Evolutionary conservation across 2,797 vertebrate genomes (phyloP), one percentile per base, ranked within the genome.

Genomic region (Peromyscus attwateri): DNA sequence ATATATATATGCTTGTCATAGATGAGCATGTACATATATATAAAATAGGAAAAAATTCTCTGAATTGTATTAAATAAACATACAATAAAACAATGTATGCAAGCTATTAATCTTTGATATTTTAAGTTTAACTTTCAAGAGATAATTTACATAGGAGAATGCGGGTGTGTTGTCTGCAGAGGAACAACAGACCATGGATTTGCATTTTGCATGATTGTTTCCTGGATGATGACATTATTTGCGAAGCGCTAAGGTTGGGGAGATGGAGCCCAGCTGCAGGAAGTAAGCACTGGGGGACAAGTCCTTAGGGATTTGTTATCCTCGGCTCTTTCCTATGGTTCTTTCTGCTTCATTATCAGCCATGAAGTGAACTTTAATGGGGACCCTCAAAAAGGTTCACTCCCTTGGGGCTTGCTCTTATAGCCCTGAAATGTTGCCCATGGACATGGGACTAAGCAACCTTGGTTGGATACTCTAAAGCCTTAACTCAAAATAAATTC

Each of bases 41-140:
- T 23, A 43, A 31, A 46, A 34, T 13, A 16, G 31, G 31, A 75
- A 94, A 79, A 76, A 43, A 66, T 57, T 76, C 68, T 89, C 17
- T 87, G 49, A 83, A 87, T 71, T 4, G 23, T 95, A 29, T 93
- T 92, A 92, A 95, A 66, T 89, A 77, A 94, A 70, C 27, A 70
- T 66, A 27, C 0, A 46, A 57, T 73, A n/a, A 80, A 37, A 84
- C 71, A 31, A 70, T 76, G 4, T 13, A 76, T 34, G 2, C 0
- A 75, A 23, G 0, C 29, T 21, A 64, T 73, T 88, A 73, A 46
- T 70, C 6, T 3, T 31, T 92, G 37, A 93, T 37, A 70, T 46
- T 80, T 93, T 80, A 37, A 87, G 49, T 89, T 96, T 92, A 43
- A 93, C 2, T 87, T 93, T 46, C 76, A n/a, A 87, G 29, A 79